These are phyloP conservation scores for Diogma glabrata DNA, from an alignment of 2,888 invertebrate genomes.

Conservation along the genomic window DNA sequence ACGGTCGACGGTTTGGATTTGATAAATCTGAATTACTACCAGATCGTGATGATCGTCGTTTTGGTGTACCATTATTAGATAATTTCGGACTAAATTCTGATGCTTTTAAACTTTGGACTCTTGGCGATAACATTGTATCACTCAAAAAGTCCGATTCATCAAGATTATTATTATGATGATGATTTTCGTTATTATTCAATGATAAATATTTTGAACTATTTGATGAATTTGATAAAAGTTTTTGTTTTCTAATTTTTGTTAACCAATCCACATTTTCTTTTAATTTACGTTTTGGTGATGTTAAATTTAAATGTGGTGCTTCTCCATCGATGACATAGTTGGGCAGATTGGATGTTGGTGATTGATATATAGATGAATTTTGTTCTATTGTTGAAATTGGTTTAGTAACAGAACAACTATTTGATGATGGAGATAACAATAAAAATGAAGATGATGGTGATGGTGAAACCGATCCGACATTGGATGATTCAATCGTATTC, in stretches of 20 bases:
- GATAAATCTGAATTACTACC: constrained; percentile 15
- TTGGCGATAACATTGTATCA: constrained; percentile 25
- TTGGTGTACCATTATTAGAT: constrained; percentile 20
- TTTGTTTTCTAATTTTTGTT: constrained; percentile 48
- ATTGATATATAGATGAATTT: constrained; percentile 31
- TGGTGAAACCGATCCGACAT: constrained; percentile 16
- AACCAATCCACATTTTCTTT: constrained; percentile 61
- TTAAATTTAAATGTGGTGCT: constrained; percentile 57
- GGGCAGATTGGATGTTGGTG: constrained; percentile 61
- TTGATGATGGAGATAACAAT: constrained; percentile 7
- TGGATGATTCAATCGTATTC: constrained; percentile 20
- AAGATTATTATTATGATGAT: constrained; percentile 1
- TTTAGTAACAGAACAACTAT: constrained; percentile 11
- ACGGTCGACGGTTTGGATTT: constrained; percentile 22
- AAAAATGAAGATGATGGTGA: constrained; percentile 14
- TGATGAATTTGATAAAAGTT: constrained; percentile 9
- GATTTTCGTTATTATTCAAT: constrained; percentile 18
- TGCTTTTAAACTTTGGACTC: constrained; percentile 28
- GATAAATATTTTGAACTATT: neutral
- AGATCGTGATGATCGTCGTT: constrained; percentile 27
- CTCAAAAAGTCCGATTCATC: neutral
- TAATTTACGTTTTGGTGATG: constrained; percentile 54
- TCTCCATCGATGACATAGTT: constrained; percentile 65
- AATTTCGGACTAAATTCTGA: constrained; percentile 27
- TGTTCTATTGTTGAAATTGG: constrained; percentile 19